A percentile compares a stretch with the other conserved stretches of the same genome.
Evolutionary conservation across 2,113 vertebrate genomes (phyloP).

Genomic region (Centropristis striata): DNA sequence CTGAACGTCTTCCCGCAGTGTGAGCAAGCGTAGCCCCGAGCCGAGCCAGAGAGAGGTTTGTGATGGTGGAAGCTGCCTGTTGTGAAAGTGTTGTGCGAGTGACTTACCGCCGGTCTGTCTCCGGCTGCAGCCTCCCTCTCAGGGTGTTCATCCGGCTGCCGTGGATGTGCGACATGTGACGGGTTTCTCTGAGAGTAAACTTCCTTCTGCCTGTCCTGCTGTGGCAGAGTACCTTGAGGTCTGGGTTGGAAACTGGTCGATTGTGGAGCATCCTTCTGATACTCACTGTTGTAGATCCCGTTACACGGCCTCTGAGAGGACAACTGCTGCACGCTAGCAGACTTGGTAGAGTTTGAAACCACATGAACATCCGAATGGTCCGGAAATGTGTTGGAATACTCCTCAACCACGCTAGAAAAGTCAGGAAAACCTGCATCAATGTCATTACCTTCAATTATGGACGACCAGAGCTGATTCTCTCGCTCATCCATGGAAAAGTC

Average conservation of each 20-base stretch:
- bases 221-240: slow-evolving; percentile 9
- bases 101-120: not conserved
- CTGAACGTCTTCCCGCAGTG: slow-evolving; percentile 79
- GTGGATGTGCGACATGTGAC: slow-evolving; percentile 20
- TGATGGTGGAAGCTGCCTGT: slow-evolving; percentile 23
- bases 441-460: slow-evolving; percentile 75
- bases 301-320: slow-evolving; percentile 66
- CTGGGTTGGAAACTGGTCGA: slow-evolving; percentile 48
- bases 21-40: slow-evolving; percentile 67
- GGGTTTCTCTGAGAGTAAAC: slow-evolving; percentile 43
- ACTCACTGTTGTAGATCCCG: slow-evolving; percentile 61
- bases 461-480: slow-evolving; percentile 77
- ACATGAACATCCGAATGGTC: slow-evolving; percentile 55
- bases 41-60: slow-evolving; percentile 14
- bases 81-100: slow-evolving; percentile 47
- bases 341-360: slow-evolving; percentile 26
- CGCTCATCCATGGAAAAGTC: slow-evolving; percentile 76
- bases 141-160: not conserved
- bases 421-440: slow-evolving; percentile 79
- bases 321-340: slow-evolving; percentile 6
- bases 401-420: slow-evolving; percentile 80
- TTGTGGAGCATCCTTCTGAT: slow-evolving; percentile 61
- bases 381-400: slow-evolving; percentile 69
- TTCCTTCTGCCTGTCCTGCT: slow-evolving; percentile 56
- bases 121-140: slow-evolving; percentile 29